Conservation (phyloP, 2,113 vertebrate species). For the Mellivora capensis region DNA sequence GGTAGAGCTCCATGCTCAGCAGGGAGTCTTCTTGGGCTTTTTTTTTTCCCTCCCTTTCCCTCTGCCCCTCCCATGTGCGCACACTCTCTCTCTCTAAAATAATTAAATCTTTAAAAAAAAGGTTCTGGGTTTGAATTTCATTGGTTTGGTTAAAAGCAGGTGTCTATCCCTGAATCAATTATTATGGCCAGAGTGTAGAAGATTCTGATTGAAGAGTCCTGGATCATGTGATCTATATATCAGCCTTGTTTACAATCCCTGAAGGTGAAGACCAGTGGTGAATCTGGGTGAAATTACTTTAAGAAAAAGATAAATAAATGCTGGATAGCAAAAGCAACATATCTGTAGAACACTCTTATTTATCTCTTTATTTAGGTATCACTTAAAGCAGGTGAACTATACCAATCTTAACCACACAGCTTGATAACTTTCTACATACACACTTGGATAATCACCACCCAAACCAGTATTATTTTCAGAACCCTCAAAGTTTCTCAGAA, state of each 20-base stretch:
- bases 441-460: background rate
- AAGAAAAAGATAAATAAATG: background rate
- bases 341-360: no score
- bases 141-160: background rate
- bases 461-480: background rate
- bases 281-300: background rate
- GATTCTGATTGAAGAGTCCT: background rate
- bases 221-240: background rate
- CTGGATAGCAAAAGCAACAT: background rate
- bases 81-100: background rate
- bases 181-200: background rate
- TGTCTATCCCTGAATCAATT: background rate
- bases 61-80: accelerated
- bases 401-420: background rate
- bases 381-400: background rate
- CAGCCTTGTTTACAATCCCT: background rate
- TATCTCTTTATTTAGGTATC: background rate
- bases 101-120: background rate
- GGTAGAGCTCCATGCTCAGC: background rate
- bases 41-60: background rate
- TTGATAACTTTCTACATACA: background rate
- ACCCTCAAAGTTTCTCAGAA: background rate
- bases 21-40: background rate
- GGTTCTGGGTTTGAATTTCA: background rate
- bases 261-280: background rate